Conservation (phyloP, 2,797 vertebrate genomes). For the Pteronotus mesoamericanus region DNA sequence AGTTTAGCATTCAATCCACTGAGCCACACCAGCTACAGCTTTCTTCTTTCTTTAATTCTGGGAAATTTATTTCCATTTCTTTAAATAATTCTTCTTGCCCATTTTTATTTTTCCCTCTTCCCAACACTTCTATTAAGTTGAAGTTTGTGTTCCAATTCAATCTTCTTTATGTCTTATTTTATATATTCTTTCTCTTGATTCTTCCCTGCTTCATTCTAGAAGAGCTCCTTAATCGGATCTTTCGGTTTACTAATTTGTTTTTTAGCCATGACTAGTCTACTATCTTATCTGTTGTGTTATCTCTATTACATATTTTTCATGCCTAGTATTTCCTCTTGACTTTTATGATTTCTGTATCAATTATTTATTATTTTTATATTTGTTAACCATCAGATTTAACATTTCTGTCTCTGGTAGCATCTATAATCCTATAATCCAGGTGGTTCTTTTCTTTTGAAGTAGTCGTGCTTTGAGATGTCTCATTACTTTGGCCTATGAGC, state of each 20-base stretch:
- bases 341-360: not conserved
- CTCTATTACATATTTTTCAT: not conserved
- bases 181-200: not conserved
- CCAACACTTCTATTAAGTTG: not conserved
- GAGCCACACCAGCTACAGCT: not conserved
- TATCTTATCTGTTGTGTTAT: not conserved
- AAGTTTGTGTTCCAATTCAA: not conserved
- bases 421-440: conserved; percentile 1
- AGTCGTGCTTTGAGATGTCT: not conserved
- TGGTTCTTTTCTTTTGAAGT: conserved; percentile 30
- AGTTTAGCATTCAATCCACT: no score
- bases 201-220: not conserved
- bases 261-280: not conserved
- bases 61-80: not conserved
- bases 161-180: not conserved
- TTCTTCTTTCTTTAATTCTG: not conserved
- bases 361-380: conserved; percentile 25
- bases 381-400: not conserved
- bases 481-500: not conserved
- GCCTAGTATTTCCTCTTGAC: not conserved
- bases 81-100: not conserved
- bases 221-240: not conserved
- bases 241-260: not conserved
- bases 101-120: not conserved
- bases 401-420: conserved; percentile 9